Evolutionary conservation across 2,797 vertebrate genomes (phyloP).

Genomic region (Sebastes ruberrimus): DNA sequence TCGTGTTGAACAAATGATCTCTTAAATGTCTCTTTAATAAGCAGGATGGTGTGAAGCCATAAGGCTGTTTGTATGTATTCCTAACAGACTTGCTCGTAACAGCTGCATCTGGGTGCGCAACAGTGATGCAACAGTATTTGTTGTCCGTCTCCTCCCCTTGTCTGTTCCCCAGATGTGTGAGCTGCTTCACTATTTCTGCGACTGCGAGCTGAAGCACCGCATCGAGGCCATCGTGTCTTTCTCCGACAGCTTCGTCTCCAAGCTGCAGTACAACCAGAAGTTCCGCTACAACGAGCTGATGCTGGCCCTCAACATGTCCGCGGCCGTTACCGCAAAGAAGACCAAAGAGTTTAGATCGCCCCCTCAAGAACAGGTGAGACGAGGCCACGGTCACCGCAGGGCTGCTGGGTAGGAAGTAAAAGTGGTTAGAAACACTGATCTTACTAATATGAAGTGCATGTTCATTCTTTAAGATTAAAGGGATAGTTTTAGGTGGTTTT

Average conservation of each 20-base stretch:
- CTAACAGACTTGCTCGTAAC: background rate
- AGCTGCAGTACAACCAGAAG: conserved; percentile 97
- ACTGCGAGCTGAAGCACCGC: conserved; percentile 97
- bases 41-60: conserved; percentile 10
- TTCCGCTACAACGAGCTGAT: conserved; percentile 98
- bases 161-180: conserved; percentile 91
- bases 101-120: background rate
- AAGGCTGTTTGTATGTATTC: conserved; percentile 16
- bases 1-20: conserved; percentile 33
- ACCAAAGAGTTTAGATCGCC: conserved; percentile 98
- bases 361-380: conserved; percentile 95
- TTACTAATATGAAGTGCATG: background rate
- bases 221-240: conserved; percentile 98
- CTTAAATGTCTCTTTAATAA: conserved; percentile 42
- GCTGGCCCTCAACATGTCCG: conserved; percentile 98
- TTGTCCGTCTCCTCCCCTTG: conserved; percentile 10
- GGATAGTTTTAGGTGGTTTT: no score
- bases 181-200: conserved; percentile 97
- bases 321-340: conserved; percentile 95
- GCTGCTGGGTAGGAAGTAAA: background rate
- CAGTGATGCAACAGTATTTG: background rate
- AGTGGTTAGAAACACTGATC: background rate
- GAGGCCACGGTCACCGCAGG: background rate
- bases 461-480: background rate
- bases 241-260: conserved; percentile 94